These are phyloP conservation scores for Harpegnathos saltator DNA, from an alignment of 1,140 invertebrate genomes.

Conservation along the genomic window DNA sequence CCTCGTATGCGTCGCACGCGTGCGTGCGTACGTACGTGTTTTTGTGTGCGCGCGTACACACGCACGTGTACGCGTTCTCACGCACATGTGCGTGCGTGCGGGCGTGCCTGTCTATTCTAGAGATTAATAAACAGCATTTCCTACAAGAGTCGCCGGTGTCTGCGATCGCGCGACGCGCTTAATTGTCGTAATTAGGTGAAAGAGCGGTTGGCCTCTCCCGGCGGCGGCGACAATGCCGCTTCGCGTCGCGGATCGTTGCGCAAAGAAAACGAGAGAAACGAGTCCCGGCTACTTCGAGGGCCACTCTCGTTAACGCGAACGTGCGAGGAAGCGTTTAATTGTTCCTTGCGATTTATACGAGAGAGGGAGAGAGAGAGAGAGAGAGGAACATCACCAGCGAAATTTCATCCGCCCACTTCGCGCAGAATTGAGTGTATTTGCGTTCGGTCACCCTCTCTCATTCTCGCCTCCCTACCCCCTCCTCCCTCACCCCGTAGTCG, in stretches of 20 bases:
- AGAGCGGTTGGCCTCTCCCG: neutral
- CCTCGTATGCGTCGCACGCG: conserved; percentile 9
- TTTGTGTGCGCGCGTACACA: neutral
- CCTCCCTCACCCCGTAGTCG: neutral
- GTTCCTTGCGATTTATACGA: neutral
- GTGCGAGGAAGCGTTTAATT: neutral
- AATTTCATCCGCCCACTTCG: conserved; percentile 11
- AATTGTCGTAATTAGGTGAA: conserved; percentile 38
- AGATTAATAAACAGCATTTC: too few species aligned
- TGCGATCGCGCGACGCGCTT: neutral
- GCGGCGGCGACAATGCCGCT: neutral
- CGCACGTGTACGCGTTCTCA: neutral
- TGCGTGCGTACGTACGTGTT: conserved; percentile 19
- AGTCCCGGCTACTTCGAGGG: neutral
- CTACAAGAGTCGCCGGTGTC: conserved; percentile 4
- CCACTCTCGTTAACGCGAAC: neutral
- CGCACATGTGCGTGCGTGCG: neutral
- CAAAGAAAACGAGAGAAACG: neutral
- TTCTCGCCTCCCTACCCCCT: too few species aligned
- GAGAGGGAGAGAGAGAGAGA: too few species aligned
- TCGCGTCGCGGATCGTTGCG: neutral
- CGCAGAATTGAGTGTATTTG: neutral
- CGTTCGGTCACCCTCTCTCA: neutral
- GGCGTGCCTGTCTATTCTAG: too few species aligned
- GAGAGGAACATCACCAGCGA: neutral